Conservation (phyloP, 2,797 vertebrate species). For the Poecilia velifera region DNA sequence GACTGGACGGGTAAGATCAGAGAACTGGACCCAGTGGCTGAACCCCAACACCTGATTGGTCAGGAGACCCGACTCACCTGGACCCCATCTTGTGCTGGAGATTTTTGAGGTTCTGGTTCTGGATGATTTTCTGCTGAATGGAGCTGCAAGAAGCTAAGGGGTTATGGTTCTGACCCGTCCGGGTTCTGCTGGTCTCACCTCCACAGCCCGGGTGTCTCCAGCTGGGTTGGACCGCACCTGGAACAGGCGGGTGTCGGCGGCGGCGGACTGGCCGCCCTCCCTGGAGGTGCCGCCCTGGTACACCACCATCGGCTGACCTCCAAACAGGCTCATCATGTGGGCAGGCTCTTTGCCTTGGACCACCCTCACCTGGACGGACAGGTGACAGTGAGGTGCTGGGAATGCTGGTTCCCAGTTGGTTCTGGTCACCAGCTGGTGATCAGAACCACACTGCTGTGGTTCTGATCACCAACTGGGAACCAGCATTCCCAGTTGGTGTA, state of each 20-base stretch:
- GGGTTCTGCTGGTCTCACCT: constrained; percentile 80
- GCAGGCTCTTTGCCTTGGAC: constrained; percentile 96
- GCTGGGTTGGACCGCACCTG: constrained; percentile 93
- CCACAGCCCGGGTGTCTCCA: constrained; percentile 90
- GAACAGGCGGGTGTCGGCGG: constrained; percentile 88
- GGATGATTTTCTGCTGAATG: neutral
- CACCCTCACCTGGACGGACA: constrained; percentile 79
- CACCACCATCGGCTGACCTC: constrained; percentile 91
- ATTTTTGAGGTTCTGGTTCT: neutral
- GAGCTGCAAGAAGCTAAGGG: neutral
- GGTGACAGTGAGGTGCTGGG: neutral
- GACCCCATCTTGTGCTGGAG: neutral
- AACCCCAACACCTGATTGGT: neutral
- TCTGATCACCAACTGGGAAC: too few relatives aligned
- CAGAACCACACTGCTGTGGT: neutral
- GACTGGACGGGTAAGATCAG: neutral
- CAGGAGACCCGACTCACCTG: neutral
- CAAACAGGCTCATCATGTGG: constrained; percentile 95
- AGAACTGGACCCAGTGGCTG: neutral
- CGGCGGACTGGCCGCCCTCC: constrained; percentile 87
- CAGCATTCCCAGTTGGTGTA: constrained; percentile 18
- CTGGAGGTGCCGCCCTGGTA: constrained; percentile 95
- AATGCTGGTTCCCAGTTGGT: too few relatives aligned
- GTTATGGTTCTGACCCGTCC: neutral
- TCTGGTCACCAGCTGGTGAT: too few relatives aligned